Conservation (phyloP, 2,888 invertebrate genomes). For the Noctua pronuba region DNA sequence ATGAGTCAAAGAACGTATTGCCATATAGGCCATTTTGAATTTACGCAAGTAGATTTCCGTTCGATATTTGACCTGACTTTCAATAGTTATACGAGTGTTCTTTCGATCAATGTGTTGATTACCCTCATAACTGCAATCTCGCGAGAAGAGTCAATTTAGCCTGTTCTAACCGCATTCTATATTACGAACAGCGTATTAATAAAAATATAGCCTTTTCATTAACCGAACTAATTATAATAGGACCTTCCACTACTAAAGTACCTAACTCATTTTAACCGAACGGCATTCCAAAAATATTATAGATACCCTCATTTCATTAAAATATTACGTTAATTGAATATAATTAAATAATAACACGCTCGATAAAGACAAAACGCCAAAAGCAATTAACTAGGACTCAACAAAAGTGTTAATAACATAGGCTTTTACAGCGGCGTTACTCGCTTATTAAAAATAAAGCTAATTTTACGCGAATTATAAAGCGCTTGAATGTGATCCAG, state of each 20-base stretch:
- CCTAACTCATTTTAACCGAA: conserved; percentile 14
- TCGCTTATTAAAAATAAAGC: conserved; percentile 52
- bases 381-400: conserved; percentile 44
- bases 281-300: conserved; percentile 26
- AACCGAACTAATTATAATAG: conserved; percentile 9
- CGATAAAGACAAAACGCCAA: conserved; percentile 45
- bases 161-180: neutral
- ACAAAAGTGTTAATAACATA: conserved; percentile 50
- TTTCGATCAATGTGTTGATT: neutral
- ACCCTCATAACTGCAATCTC: neutral
- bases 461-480: conserved; percentile 73
- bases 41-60: neutral
- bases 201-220: conserved; percentile 1
- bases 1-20: neutral
- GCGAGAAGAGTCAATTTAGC: neutral
- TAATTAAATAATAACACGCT: conserved; percentile 54
- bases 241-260: neutral
- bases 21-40: neutral
- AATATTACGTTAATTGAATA: conserved; percentile 45
- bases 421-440: conserved; percentile 6
- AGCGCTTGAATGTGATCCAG: conserved; percentile 60
- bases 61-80: neutral
- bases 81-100: neutral
- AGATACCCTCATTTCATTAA: conserved; percentile 32
- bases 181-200: neutral